Evolutionary conservation across 2,113 vertebrate species (phyloP).

Genomic region (Arothron firmamentum): DNA sequence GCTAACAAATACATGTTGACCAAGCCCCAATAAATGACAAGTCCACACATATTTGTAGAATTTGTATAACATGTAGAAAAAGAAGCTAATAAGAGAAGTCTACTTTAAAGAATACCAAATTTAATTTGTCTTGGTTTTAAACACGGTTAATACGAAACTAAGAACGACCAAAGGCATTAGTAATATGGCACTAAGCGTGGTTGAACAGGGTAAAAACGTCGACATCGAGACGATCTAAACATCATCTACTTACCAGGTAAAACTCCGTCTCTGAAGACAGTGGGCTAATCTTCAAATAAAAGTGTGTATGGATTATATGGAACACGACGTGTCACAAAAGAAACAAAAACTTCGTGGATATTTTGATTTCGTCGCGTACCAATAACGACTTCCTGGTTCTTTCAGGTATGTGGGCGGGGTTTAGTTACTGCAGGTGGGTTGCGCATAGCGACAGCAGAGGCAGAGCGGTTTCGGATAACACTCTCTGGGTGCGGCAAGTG

Average conservation of each 20-base stretch:
- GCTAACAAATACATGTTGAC: too few species aligned
- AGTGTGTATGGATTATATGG: neutral
- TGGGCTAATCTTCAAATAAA: neutral
- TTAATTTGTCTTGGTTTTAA: too few species aligned
- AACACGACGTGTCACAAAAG: neutral
- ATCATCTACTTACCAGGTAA: conserved; percentile 44
- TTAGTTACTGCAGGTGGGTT: conserved; percentile 56
- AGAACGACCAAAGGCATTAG: neutral
- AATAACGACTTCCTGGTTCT: conserved; percentile 64
- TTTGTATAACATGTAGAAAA: too few species aligned
- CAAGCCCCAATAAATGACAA: too few species aligned
- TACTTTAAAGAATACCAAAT: neutral
- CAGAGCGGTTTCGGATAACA: conserved; percentile 12
- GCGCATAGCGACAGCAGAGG: neutral
- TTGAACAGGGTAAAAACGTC: conserved; percentile 12
- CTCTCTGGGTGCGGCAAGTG: conserved; percentile 6
- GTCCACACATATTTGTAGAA: too few species aligned
- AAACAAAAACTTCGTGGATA: too few species aligned
- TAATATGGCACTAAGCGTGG: conserved; percentile 18
- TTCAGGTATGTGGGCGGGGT: conserved; percentile 73
- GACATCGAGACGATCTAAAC: neutral
- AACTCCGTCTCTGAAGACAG: neutral
- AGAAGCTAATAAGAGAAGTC: neutral
- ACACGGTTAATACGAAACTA: too few species aligned
- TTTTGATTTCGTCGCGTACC: too few species aligned